Percentiles rank a stretch among this genome's conserved stretches.
Evolutionary conservation across 2,888 invertebrate species (phyloP).

Genomic region (Ormia ochracea): DNA sequence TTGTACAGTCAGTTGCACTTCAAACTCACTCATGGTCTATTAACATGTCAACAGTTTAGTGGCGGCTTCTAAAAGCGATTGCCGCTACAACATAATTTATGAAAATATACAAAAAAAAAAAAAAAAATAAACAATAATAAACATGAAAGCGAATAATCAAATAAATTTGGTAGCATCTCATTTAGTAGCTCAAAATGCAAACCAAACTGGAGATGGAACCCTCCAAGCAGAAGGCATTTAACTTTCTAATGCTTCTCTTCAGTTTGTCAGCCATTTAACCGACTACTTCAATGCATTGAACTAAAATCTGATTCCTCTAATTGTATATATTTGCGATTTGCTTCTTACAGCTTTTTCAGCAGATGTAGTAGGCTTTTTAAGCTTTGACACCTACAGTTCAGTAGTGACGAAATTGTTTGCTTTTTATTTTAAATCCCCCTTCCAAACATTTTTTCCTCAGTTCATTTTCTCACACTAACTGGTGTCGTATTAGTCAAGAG

Average conservation of each 20-base stretch:
- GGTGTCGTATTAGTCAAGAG: conserved; percentile 52
- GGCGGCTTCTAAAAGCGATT: conserved; percentile 38
- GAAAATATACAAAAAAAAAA: background rate
- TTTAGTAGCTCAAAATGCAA: background rate
- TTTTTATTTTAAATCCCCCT: background rate
- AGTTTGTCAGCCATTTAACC: background rate
- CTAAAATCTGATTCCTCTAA: conserved; percentile 19
- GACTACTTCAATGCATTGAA: background rate
- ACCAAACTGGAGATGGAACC: background rate
- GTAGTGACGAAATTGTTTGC: conserved; percentile 13
- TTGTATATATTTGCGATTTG: background rate
- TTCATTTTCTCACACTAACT: conserved; percentile 41
- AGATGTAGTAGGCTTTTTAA: conserved; percentile 38
- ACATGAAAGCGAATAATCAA: background rate
- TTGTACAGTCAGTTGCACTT: background rate
- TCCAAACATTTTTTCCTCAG: background rate
- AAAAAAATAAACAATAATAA: no score
- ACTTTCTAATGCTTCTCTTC: background rate
- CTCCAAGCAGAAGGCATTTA: background rate
- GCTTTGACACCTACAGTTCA: conserved; percentile 49
- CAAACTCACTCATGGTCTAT: conserved; percentile 49
- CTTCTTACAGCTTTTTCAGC: background rate
- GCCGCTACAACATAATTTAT: conserved; percentile 39
- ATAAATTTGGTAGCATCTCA: background rate
- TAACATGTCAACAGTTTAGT: conserved; percentile 52